Conservation (phyloP, 2,113 vertebrate species). For the Sturnira hondurensis region DNA sequence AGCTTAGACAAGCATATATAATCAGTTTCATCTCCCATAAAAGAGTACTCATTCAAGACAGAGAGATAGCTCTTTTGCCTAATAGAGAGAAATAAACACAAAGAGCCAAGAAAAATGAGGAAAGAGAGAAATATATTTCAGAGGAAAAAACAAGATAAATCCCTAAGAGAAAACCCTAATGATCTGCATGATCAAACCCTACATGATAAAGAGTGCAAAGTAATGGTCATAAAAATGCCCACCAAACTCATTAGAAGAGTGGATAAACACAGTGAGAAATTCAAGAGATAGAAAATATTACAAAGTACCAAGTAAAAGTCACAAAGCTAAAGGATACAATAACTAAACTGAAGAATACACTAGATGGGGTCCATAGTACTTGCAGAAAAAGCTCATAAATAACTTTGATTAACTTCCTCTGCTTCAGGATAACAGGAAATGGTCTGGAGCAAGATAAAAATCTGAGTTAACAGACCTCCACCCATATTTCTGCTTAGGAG, state of each 20-base stretch:
- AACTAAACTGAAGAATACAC: neutral
- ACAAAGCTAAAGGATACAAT: neutral
- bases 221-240: neutral
- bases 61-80: neutral
- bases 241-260: neutral
- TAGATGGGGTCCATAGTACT: neutral
- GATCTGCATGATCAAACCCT: too few species aligned
- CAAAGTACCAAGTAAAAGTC: neutral
- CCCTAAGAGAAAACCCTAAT: neutral
- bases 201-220: neutral
- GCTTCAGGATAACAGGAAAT: too few species aligned
- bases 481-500: too few species aligned
- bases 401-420: too few species aligned
- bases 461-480: too few species aligned
- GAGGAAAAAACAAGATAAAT: neutral
- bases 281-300: neutral
- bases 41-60: neutral
- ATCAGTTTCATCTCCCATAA: neutral
- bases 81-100: neutral
- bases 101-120: neutral
- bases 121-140: neutral
- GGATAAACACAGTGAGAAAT: neutral
- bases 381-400: too few species aligned
- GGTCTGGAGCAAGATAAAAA: too few species aligned
- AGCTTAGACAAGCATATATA: neutral